A percentile compares a stretch with the other conserved stretches of the same genome.
These are phyloP conservation scores for Riparia riparia DNA, from an alignment of 2,113 vertebrate species.

Conservation along the genomic window DNA sequence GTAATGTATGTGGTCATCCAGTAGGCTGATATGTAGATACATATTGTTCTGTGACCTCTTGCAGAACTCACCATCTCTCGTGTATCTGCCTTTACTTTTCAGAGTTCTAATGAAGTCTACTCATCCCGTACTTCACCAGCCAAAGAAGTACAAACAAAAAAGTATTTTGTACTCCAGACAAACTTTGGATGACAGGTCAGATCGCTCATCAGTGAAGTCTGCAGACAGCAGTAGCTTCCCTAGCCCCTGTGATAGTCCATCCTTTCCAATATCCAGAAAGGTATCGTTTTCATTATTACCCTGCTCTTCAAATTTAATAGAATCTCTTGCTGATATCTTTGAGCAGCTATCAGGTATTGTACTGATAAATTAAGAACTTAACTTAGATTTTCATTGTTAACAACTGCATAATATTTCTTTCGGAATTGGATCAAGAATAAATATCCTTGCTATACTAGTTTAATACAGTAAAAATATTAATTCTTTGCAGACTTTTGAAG, in stretches of 20 bases:
- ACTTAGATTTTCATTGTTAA: not conserved
- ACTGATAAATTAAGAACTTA: not conserved
- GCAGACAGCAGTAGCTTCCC: slow-evolving; percentile 73
- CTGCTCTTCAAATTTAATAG: not conserved
- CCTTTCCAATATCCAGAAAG: slow-evolving; percentile 78
- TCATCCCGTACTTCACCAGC: slow-evolving; percentile 58
- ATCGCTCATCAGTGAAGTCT: slow-evolving; percentile 76
- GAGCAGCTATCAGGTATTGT: not conserved
- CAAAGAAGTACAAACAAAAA: slow-evolving; percentile 76
- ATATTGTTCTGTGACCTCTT: not conserved
- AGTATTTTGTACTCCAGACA: slow-evolving; percentile 61
- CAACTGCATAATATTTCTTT: not conserved
- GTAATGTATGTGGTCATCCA: not conserved
- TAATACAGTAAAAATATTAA: not conserved
- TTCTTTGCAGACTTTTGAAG: not conserved
- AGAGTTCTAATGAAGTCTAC: slow-evolving; percentile 71
- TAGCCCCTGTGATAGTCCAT: slow-evolving; percentile 79
- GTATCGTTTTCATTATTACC: slow-evolving; percentile 60
- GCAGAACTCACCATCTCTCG: not conserved
- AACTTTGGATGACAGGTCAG: slow-evolving; percentile 72
- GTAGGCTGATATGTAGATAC: accelerated
- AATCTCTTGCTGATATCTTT: not conserved
- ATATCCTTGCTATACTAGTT: not conserved
- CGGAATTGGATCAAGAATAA: not conserved
- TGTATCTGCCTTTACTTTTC: not conserved